phyloP scores from a whole-genome alignment of 2,888 invertebrate genomes.

The Barypeithes pellucidus region DNA sequence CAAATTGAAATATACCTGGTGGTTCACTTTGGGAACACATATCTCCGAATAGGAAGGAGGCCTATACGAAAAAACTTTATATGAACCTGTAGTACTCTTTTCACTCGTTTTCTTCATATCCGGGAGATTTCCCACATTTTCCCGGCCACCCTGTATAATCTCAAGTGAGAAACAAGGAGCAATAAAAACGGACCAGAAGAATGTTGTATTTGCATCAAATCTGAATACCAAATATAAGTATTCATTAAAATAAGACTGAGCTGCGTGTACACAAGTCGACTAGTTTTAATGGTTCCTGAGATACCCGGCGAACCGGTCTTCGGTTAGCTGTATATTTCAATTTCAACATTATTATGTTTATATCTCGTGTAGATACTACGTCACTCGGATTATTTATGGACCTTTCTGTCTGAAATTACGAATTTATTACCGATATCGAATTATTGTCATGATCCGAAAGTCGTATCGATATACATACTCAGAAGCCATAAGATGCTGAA shows the following conservation, averaged over 20 bases:
- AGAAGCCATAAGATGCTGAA: background rate
- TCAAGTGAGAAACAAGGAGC: slow-evolving; percentile 29
- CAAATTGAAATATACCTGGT: no score
- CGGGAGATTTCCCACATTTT: no score
- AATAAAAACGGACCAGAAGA: slow-evolving; percentile 45
- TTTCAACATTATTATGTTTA: slow-evolving; percentile 54
- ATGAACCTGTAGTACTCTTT: no score
- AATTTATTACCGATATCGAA: slow-evolving; percentile 16
- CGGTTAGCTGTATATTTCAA: slow-evolving; percentile 54
- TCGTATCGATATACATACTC: background rate
- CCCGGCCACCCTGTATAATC: no score
- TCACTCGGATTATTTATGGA: slow-evolving; percentile 45
- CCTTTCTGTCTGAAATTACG: slow-evolving; percentile 41
- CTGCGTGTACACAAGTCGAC: slow-evolving; percentile 34
- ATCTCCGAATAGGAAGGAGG: no score
- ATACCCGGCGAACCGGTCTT: slow-evolving; percentile 53
- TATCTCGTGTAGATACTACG: slow-evolving; percentile 49
- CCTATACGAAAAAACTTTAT: no score
- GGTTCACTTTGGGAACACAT: no score
- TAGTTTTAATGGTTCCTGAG: slow-evolving; percentile 39
- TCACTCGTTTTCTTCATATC: no score
- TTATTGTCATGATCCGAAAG: slow-evolving; percentile 8
- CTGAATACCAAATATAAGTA: slow-evolving; percentile 49
- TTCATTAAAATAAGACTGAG: slow-evolving; percentile 48
- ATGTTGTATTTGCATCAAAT: slow-evolving; percentile 53